phyloP scores from a whole-genome alignment of 2,113 vertebrate species.

The Lampris megalopsis region DNA sequence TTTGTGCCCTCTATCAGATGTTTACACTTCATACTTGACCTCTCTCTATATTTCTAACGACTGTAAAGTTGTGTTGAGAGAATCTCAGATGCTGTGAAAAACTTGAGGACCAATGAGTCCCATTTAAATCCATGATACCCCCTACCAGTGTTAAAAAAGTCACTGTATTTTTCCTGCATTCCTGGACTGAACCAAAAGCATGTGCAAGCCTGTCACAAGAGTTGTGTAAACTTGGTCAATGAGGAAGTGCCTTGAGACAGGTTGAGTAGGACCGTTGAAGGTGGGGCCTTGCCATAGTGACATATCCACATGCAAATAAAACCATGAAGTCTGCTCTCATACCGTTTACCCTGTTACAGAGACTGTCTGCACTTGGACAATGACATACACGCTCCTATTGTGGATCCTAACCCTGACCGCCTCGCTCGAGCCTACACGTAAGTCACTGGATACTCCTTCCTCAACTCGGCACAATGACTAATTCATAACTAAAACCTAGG shows the following conservation, averaged over 20 bases:
- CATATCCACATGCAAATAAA: conserved; percentile 35
- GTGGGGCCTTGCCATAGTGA: conserved; percentile 48
- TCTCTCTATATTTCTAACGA: background rate
- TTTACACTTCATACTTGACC: background rate
- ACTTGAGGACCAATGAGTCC: no score
- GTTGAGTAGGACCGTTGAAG: conserved; percentile 21
- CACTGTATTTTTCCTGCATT: conserved; percentile 49
- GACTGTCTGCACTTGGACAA: conserved; percentile 53
- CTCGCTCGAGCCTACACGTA: conserved; percentile 68
- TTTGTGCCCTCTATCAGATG: background rate
- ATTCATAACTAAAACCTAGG: conserved; percentile 62
- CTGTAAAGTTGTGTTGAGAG: no score
- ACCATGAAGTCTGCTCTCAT: conserved; percentile 44
- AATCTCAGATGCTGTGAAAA: no score
- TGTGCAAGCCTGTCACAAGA: conserved; percentile 48
- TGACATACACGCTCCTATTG: conserved; percentile 60
- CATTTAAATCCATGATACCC: background rate
- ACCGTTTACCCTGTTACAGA: conserved; percentile 39
- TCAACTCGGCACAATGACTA: conserved; percentile 30
- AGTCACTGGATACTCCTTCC: conserved; percentile 59
- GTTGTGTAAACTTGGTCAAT: conserved; percentile 1
- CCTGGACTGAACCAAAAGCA: conserved; percentile 23
- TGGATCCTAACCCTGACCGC: conserved; percentile 68
- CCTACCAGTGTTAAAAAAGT: background rate
- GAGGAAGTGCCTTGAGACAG: conserved; percentile 57